A percentile compares a stretch with the other conserved stretches of the same genome.
phyloP scores from a whole-genome alignment of 2,113 vertebrate genomes.

The Rhizomys pruinosus region DNA sequence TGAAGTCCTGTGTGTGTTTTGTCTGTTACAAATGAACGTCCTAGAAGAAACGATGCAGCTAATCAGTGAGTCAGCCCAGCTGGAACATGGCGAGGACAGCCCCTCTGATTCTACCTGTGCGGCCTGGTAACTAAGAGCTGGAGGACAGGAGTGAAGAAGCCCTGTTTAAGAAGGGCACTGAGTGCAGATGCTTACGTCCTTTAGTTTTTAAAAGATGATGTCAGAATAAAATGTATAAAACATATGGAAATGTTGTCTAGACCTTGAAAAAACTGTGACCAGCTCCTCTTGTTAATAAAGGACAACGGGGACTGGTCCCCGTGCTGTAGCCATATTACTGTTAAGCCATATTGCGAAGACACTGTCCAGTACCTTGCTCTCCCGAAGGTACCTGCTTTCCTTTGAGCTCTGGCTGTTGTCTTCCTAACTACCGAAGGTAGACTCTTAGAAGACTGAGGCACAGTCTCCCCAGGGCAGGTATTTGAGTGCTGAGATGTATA shows the following conservation, averaged over 20 bases:
- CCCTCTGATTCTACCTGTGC: neutral
- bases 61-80: constrained; percentile 51
- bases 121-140: neutral
- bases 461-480: neutral
- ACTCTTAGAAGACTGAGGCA: neutral
- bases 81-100: constrained; percentile 52
- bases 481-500: neutral
- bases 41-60: constrained; percentile 68
- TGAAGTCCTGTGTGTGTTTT: constrained; percentile 65
- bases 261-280: constrained; percentile 70
- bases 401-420: constrained; percentile 24
- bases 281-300: constrained; percentile 61
- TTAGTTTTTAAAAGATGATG: constrained; percentile 75
- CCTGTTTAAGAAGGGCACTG: constrained; percentile 35
- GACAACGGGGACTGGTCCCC: constrained; percentile 19
- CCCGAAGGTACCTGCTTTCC: constrained; percentile 40
- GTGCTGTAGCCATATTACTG: constrained; percentile 69
- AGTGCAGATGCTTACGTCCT: constrained; percentile 60
- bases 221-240: constrained; percentile 80
- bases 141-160: constrained; percentile 46
- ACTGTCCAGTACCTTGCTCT: constrained; percentile 38
- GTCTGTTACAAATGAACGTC: constrained; percentile 75
- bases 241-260: constrained; percentile 73
- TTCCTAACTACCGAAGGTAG: constrained; percentile 36
- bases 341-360: constrained; percentile 71